Evolutionary conservation across 1,140 invertebrate genomes (phyloP).

Genomic region (Apis florea): DNA sequence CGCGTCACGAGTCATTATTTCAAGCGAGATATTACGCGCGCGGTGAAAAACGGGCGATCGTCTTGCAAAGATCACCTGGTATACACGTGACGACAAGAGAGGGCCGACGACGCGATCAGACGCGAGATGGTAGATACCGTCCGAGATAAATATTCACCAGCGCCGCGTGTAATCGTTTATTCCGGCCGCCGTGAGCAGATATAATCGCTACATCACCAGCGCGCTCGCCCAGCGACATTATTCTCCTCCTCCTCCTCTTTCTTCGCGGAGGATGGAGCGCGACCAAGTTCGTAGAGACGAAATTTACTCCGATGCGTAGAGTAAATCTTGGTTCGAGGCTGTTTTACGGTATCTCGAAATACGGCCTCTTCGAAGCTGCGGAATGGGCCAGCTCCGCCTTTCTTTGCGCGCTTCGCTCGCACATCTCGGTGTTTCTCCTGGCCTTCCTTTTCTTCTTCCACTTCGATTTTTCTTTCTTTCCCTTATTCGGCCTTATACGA

Average conservation of each 20-base stretch:
- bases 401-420: constrained; percentile 24
- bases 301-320: constrained; percentile 7
- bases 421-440: too few species aligned
- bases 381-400: constrained; percentile 27
- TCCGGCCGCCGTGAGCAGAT: constrained; percentile 47
- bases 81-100: constrained; percentile 48
- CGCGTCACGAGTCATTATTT: background rate
- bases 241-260: constrained; percentile 30
- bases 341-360: constrained; percentile 53
- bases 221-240: constrained; percentile 47
- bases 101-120: constrained; percentile 34
- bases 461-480: background rate
- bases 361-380: constrained; percentile 21
- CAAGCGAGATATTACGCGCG: background rate
- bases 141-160: constrained; percentile 55
- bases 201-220: constrained; percentile 51
- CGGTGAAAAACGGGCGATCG: constrained; percentile 18
- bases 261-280: constrained; percentile 7
- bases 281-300: constrained; percentile 14
- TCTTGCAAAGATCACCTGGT: constrained; percentile 29
- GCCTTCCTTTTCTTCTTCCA: background rate
- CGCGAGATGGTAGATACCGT: constrained; percentile 49
- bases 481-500: constrained; percentile 13
- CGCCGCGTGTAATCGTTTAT: constrained; percentile 54
- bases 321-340: constrained; percentile 49